A percentile compares a stretch with the other conserved stretches of the same genome.
Evolutionary conservation across 2,113 vertebrate genomes (phyloP).

Genomic region (Silurus glanis): DNA sequence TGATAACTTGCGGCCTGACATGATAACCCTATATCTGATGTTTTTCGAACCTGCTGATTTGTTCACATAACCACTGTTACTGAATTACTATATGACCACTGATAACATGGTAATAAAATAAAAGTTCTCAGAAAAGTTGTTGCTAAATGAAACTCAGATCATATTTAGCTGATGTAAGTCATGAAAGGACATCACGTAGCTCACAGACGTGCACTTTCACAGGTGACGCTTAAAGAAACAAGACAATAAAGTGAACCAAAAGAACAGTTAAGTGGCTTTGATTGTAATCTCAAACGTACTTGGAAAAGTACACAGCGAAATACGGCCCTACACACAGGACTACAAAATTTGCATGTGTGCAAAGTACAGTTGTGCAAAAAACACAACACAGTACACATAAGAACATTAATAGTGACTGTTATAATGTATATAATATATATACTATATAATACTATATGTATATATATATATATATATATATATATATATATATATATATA

Average conservation of each 20-base stretch:
- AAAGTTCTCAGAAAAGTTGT: background rate
- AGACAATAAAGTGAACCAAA: background rate
- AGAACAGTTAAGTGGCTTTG: background rate
- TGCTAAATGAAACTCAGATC: background rate
- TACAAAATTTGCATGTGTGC: too few species aligned
- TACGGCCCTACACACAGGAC: too few species aligned
- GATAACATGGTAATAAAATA: background rate
- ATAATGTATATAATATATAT: too few species aligned
- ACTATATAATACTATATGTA: too few species aligned
- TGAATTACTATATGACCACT: background rate
- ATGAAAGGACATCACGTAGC: background rate
- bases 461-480: too few species aligned
- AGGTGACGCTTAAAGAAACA: background rate
- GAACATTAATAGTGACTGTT: too few species aligned
- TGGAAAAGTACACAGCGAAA: too few species aligned
- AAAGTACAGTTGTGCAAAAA: too few species aligned
- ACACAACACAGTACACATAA: too few species aligned
- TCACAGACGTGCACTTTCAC: background rate
- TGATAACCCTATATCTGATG: background rate
- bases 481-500: too few species aligned
- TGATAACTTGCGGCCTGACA: background rate
- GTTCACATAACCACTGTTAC: background rate
- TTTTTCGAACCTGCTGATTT: constrained; percentile 10
- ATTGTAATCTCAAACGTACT: too few species aligned
- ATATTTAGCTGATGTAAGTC: background rate